Evolutionary conservation across 2,888 invertebrate genomes (phyloP), one percentile per base, ranked within the genome.

Genomic region (Aproaerema taeniolella): DNA sequence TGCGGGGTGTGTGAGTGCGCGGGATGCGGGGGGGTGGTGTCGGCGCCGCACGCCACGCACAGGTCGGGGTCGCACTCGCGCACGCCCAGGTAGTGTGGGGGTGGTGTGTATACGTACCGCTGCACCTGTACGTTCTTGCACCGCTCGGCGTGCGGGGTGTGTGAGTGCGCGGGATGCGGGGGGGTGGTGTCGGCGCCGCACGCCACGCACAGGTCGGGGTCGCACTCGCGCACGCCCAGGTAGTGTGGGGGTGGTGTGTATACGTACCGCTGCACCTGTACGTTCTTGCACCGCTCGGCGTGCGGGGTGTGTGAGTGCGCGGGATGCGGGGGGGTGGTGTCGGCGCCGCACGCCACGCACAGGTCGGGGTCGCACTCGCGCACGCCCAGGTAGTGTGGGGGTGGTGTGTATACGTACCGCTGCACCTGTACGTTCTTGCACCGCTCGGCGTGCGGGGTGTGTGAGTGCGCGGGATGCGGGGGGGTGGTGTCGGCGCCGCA

Each of bases 11-110:
- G n/a, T n/a, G 8, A 7, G 14, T 2, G 2, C 10, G 31, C 15
- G 13, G 28, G 10, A 1, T 10, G 28, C 11, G n/a, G 7, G 28
- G 28, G 54, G 55, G 93, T 93, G 55, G 93, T 92, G 90, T 97
- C 96, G 14, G 99, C 98, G 0, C 98, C 98, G 80, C 99, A 99
- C 26, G 94, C 94, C 57, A 92, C 92, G 85, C 99, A 99, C 38
- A 99, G 88, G 88, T 99, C 98, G 25, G 99, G n/a, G n/a, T n/a
- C n/a, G n/a, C n/a, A n/a, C n/a, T n/a, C n/a, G n/a, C n/a, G n/a
- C n/a, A n/a, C n/a, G n/a, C n/a, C n/a, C n/a, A n/a, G n/a, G n/a
- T n/a, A n/a, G n/a, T n/a, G n/a, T n/a, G n/a, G n/a, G n/a, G n/a
- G n/a, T n/a, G 28, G 28, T n/a, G 28, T 28, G 11, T 28, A 12